Evolutionary conservation across 2,888 invertebrate species (phyloP), one percentile per base, ranked within the genome.

Genomic region (Fragum whitleyi): DNA sequence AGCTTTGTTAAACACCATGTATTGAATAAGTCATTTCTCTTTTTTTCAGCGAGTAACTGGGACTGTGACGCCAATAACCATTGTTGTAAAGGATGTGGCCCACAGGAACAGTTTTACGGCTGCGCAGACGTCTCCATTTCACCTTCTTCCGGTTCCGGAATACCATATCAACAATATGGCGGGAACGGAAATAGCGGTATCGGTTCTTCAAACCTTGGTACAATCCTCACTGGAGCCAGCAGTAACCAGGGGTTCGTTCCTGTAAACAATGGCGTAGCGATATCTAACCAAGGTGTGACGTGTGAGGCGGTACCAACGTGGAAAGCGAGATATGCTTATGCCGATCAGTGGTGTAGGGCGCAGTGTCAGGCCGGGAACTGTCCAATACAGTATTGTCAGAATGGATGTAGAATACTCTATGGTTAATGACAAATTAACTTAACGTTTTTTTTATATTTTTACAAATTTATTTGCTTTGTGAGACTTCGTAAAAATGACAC

Each of bases 1-100:
- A n/a, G n/a, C n/a, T n/a, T n/a, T n/a, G n/a, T n/a, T n/a, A n/a
- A n/a, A n/a, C n/a, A n/a, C n/a, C n/a, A n/a, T n/a, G n/a, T n/a
- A n/a, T n/a, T n/a, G n/a, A n/a, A n/a, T n/a, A n/a, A n/a, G n/a
- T 47, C 47, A 14, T 47, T 47, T n/a, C 47, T 47, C 2, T 47
- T 55, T 36, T 36, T 74, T 72, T 36, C 72, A 87, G 88, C 85
- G 7, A 79, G 81, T 57, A 78, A 81, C 59, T 88, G 88, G 88
- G 88, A 85, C 32, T 88, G 88, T 55, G 82, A 86, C 39, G 77
- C n/a, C 11, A 71, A 62, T 62, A 69, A 72, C 6, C 67, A 76
- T 19, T 88, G 88, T 55, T 87, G 88, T 75, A 81, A 85, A 70
- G 88, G 88, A 5, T 87, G 86, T 62, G 88, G 88, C 26, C 75